Base-by-base conservation (phyloP, 2,797 vertebrate species). In the Orestias chungarensis region DNA sequence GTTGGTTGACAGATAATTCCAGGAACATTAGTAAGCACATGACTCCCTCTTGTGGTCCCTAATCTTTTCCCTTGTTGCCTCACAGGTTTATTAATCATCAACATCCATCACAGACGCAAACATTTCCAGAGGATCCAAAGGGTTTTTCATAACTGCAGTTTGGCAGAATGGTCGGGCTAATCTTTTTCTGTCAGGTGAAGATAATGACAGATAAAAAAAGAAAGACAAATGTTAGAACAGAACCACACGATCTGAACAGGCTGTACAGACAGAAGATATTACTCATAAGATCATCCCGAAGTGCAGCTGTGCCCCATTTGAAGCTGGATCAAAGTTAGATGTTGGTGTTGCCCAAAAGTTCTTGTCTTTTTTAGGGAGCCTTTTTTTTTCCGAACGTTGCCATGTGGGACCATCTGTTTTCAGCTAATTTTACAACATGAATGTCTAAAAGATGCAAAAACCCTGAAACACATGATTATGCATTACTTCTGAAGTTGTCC, bases 11-110 rank as follows among this genome's bases (percentile, higher is more conserved):
- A 79, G 50, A 54, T 14, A 20, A 29, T 66, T 35, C 0, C 25
- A 17, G 38, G 59, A 57, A 55, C 23, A 83, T 84, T 69, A 55
- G 49, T 88, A 72, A 71, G 71, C 64, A 75, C 82, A 89, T 75
- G 66, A 81, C 89, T 74, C 89, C 90, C 85, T 87, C 91, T 82
- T 75, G 76, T 91, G 92, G 86, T 69, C 31, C 8, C 35, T 33
- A 23, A 12, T 25, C 52, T 50, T 73, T 31, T 68, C 42, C 43
- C 55, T 50, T 67, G 31, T 38, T 68, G 47, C 33, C 66, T 54
- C 38, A 3, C 9, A 27, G 20, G 71, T 76, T 18, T 62, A 77
- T 73, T n/a, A 68, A 74, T 81, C 15, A 14, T n/a, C 15, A 54
- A 8, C 20, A 17, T 71, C 68, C 61, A 23, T 43, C 54, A 59